Evolutionary conservation across 2,797 vertebrate genomes (phyloP), one percentile per base, ranked within the genome.

Genomic region (Galaxias olidus): DNA sequence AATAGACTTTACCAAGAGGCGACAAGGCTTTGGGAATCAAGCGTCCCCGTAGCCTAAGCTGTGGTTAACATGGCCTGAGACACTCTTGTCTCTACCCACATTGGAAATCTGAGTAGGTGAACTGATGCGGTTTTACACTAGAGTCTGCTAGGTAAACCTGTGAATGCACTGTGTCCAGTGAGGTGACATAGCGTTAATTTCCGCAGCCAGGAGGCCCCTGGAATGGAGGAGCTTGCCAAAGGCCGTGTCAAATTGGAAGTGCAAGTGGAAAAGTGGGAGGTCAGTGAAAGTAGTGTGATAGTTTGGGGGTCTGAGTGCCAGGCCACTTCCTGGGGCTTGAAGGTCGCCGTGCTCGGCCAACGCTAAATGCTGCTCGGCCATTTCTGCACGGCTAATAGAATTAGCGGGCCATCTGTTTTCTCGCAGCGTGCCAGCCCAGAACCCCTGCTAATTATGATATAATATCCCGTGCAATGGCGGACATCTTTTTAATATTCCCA

Each of bases 361-460:
- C 75, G 89, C 87, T 91, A 89, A 87, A 86, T 89, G 87, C 84
- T 83, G 90, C 77, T 89, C 89, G 90, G 93, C 90, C 95, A 93
- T 86, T 87, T 86, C 85, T 88, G 87, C 86, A 71, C 85, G 69
- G 90, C 91, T 95, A 95, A 96, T 95, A 94, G 94, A 97, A 96
- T 96, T 95, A 95, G 90, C 89, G 76, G 83, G 89, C 94, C 96
- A 96, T 98, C 95, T 96, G 95, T 91, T 94, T 89, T 93, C 83
- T 43, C 79, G 86, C 57, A 66, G 89, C 80, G 89, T 91, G 90
- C 90, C 90, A 92, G 89, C 84, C 83, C 83, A 74, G 89, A 87
- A 94, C 92, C 91, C 92, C 92, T 92, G 93, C 92, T 94, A 95
- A 95, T 93, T 88, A 95, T 91, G 91, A 94, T 91, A 87, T 86